A percentile compares a stretch with the other conserved stretches of the same genome.
phyloP scores from a whole-genome alignment of 2,113 vertebrate genomes.

The Leptocoma aspasia region DNA sequence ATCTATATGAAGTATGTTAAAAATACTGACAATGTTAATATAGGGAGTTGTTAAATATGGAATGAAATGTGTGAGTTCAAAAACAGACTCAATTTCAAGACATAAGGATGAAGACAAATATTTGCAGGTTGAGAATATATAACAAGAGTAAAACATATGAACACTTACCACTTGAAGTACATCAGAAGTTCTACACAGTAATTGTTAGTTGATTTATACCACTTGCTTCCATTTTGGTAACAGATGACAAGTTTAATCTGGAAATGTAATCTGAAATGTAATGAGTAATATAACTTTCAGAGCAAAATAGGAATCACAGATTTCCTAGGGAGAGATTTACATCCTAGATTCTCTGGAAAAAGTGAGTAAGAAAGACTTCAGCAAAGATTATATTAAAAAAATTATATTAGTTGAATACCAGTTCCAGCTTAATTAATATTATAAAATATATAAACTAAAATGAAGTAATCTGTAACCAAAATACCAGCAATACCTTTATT shows the following conservation, averaged over 20 bases:
- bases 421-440: not conserved
- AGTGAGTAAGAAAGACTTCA: not conserved
- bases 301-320: not conserved
- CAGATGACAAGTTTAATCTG: not conserved
- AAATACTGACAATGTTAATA: not conserved
- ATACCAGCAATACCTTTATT: not conserved
- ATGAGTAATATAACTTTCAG: not conserved
- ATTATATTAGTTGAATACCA: not conserved
- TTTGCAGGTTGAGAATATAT: not conserved
- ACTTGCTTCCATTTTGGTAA: not conserved
- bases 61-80: not conserved
- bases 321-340: not conserved
- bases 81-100: not conserved
- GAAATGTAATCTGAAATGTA: not conserved
- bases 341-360: not conserved
- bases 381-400: not conserved
- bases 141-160: not conserved
- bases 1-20: not conserved
- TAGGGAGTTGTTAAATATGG: not conserved
- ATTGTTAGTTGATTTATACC: not conserved
- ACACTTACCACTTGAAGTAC: not conserved
- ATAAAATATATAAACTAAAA: not conserved
- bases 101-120: not conserved
- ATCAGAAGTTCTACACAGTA: not conserved
- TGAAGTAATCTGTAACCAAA: not conserved